These are phyloP conservation scores for Protodeltote pygarga DNA, from an alignment of 2,888 invertebrate genomes.

Conservation along the genomic window DNA sequence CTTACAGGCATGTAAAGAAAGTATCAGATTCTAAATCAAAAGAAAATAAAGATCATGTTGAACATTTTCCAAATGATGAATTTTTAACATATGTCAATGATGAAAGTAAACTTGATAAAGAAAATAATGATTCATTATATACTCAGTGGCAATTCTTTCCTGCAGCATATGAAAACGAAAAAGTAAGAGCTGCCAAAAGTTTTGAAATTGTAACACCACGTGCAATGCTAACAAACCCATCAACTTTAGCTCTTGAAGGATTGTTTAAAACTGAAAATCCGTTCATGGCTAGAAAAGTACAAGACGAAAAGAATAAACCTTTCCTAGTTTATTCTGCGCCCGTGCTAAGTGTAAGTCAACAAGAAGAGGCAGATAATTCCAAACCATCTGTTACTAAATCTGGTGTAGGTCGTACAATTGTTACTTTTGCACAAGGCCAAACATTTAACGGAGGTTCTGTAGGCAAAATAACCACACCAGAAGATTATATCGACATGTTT, in stretches of 20 bases:
- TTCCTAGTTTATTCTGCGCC: slow-evolving; percentile 82
- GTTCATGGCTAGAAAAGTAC: slow-evolving; percentile 62
- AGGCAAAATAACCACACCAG: slow-evolving; percentile 58
- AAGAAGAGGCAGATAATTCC: slow-evolving; percentile 69
- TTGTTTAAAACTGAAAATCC: slow-evolving; percentile 88
- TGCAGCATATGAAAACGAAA: slow-evolving; percentile 81
- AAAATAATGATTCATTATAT: slow-evolving; percentile 56
- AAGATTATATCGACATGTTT: slow-evolving; percentile 67
- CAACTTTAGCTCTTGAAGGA: slow-evolving; percentile 90
- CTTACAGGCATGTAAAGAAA: slow-evolving; percentile 75
- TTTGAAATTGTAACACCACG: slow-evolving; percentile 78
- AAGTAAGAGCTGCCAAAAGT: slow-evolving; percentile 62
- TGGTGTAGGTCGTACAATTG: slow-evolving; percentile 68
- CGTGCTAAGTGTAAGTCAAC: slow-evolving; percentile 61
- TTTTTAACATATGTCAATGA: slow-evolving; percentile 77
- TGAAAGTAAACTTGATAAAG: slow-evolving; percentile 68
- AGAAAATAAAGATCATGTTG: slow-evolving; percentile 56
- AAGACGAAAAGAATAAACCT: slow-evolving; percentile 66
- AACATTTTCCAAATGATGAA: slow-evolving; percentile 68
- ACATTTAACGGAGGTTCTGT: slow-evolving; percentile 70
- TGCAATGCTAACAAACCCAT: slow-evolving; percentile 82
- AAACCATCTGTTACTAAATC: slow-evolving; percentile 70
- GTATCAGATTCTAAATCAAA: slow-evolving; percentile 46
- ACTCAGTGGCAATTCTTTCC: slow-evolving; percentile 80
- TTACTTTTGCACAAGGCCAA: slow-evolving; percentile 77